Base-by-base conservation (phyloP, 2,797 vertebrate genomes). In the Otolemur crassicaudatus region DNA sequence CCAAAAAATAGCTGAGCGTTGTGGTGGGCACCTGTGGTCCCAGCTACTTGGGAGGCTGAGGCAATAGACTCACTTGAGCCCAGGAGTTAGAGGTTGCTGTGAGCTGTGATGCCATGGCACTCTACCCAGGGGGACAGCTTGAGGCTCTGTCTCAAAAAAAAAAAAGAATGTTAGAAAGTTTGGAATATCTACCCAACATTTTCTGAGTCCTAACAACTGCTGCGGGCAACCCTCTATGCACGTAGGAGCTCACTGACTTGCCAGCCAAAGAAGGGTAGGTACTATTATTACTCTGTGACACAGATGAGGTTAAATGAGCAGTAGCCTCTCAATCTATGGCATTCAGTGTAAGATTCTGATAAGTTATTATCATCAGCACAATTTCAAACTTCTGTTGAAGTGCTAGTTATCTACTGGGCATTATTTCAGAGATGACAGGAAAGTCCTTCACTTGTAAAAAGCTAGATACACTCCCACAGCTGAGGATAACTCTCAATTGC, bases 401-500 rank as follows among this genome's bases (percentile, higher is more conserved):
- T 2, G 22, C 27, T 19, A 27, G 43, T 46, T 56, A 9, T 14
- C 43, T 61, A 43, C 53, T 37, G 31, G 63, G 63, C 56, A 23
- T 40, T 12, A 40, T 69, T 84, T 69, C 60, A 80, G 31, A 46
- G 65, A 37, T 27, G 53, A 29, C 53, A 17, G 69, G 77, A 58
- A 75, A 61, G 29, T 56, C 75, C 34, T 49, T 83, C 43, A 17
- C 14, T 43, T 46, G 22, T 65, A 23, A 72, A 49, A 83, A 73
- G 6, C 31, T 7, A 23, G 63, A 40, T 1, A 5, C n/a, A 34
- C 69, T 69, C 61, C 60, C 67, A 34, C 43, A 63, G 17, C 65
- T 67, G 4, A 0, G 11, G 3, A 9, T 43, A 13, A 34, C 63
- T 23, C 14, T 22, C 0, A 2, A 10, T 17, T 43, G n/a, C 6